Base-by-base conservation (phyloP, 2,888 invertebrate species). In the Trachelus troglodyta region DNA sequence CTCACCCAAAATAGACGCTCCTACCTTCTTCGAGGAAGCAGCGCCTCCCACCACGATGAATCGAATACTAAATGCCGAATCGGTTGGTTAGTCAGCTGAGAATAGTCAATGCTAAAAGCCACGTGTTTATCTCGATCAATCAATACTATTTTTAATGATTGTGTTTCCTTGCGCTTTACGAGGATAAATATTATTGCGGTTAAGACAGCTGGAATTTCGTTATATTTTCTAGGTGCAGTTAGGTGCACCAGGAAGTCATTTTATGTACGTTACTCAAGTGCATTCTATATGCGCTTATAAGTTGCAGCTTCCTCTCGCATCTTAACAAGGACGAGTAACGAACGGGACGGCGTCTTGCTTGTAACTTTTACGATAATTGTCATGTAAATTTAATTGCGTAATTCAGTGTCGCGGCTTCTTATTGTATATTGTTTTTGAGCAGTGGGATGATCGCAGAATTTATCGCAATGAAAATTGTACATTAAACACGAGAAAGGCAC, bases 1-100 rank as follows among this genome's bases (percentile, higher is more conserved):
- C 74, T 74, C 35, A 30, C 74, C 74, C 34, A 34, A 74, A 74
- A 74, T 74, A 74, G 74, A 15, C 34, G 31, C 71, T 71, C 34
- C 71, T 33, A 30, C 33, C 31, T 34, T 56, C 56, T 56, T 56
- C 56, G 56, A 23, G 9, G 56, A 23, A 56, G 56, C 23, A 56
- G 56, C 9, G 23, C 9, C 56, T 56, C 56, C 56, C 56, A 56
- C 56, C 56, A 56, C 0, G 23, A 56, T 56, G 23, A 15, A 23
- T 56, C 56, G 9, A 56, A 56, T 56, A 6, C 2, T 56, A 56
- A 56, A 56, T 56, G 23, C 56, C 56, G 56, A 56, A 56, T 56
- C 56, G 56, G 9, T 56, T 56, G 9, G 56, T 23, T 56, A 56
- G 23, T 23, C 23, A 9, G 23, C 56, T 23, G 56, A 56, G 56